These are phyloP conservation scores for Stegastes partitus DNA, from an alignment of 2,113 vertebrate genomes.

Conservation along the genomic window DNA sequence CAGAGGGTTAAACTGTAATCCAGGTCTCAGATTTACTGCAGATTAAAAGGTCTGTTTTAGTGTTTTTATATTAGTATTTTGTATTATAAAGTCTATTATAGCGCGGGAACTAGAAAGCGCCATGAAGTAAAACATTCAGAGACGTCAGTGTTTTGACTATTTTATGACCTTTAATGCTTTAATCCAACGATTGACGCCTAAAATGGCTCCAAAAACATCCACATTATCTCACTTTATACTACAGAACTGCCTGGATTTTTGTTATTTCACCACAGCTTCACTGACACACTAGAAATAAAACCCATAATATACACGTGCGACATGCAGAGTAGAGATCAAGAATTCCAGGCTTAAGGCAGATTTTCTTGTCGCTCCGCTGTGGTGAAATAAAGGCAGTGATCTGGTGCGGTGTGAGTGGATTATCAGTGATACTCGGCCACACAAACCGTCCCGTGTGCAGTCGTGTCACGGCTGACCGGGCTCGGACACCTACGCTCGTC, in stretches of 20 bases:
- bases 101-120: too few relatives aligned
- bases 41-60: too few relatives aligned
- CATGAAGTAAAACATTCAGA: too few relatives aligned
- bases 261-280: fast-evolving
- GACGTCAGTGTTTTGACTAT: not conserved
- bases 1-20: too few relatives aligned
- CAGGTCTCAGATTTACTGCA: too few relatives aligned
- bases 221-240: not conserved
- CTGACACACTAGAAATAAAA: not conserved
- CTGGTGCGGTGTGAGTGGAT: slow-evolving; percentile 63
- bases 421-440: slow-evolving; percentile 57
- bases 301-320: too few relatives aligned
- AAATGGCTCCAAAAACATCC: too few relatives aligned
- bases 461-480: slow-evolving; percentile 35
- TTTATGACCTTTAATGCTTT: not conserved
- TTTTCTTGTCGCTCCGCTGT: slow-evolving; percentile 8
- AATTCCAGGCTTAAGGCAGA: slow-evolving; percentile 8
- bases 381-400: slow-evolving; percentile 54
- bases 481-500: slow-evolving; percentile 66
- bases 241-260: not conserved
- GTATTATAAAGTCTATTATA: too few relatives aligned
- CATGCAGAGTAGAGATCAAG: not conserved
- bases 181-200: not conserved
- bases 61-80: too few relatives aligned
- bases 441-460: slow-evolving; percentile 44